Percentiles rank a stretch among this genome's conserved stretches.
Conservation (phyloP, 2,888 invertebrate genomes). For the Panorpa germanica region DNA sequence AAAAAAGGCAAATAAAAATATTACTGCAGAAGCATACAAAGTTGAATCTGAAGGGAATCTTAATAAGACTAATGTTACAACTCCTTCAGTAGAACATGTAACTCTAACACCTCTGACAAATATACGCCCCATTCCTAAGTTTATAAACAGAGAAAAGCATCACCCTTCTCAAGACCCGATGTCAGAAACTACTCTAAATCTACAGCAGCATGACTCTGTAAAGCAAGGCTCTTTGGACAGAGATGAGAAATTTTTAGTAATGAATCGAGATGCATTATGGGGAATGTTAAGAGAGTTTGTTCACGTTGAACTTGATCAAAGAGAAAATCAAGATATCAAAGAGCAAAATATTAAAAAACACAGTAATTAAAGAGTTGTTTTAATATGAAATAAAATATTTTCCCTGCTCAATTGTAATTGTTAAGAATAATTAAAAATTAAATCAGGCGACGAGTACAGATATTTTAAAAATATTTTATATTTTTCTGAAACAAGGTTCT, state of each 20-base stretch:
- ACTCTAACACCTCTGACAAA: background rate
- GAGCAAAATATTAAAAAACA: no score
- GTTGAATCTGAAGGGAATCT: background rate
- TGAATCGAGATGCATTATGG: constrained; percentile 40
- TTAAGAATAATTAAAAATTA: no score
- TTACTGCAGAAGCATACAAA: background rate
- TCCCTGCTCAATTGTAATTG: no score
- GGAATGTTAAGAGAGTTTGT: constrained; percentile 37
- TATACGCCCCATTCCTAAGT: constrained; percentile 22
- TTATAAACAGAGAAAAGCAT: constrained; percentile 31
- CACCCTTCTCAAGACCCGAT: constrained; percentile 28
- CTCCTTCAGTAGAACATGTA: background rate
- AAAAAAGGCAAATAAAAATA: no score
- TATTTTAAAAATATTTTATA: no score
- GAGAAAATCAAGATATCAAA: no score
- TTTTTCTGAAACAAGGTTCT: no score
- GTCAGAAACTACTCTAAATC: constrained; percentile 27
- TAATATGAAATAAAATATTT: no score
- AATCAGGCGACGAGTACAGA: no score
- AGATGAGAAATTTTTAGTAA: constrained; percentile 32
- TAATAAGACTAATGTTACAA: background rate
- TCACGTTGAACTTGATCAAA: constrained; percentile 17
- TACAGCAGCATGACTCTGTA: constrained; percentile 11
- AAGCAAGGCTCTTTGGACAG: constrained; percentile 23
- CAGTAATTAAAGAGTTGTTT: no score